Conservation (phyloP, 2,888 invertebrate species). For the Drosophila colorata region DNA sequence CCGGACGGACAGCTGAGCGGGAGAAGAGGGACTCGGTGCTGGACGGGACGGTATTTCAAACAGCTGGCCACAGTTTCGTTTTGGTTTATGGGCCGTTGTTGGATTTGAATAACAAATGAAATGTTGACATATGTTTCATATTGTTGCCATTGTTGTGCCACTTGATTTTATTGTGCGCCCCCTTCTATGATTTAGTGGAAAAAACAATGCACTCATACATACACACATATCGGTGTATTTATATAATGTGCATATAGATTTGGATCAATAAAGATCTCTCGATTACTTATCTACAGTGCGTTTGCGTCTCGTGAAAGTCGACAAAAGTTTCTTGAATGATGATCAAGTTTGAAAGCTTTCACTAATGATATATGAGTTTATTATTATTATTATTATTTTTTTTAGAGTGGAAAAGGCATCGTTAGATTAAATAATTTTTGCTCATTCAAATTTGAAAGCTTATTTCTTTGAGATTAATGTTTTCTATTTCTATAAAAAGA, state of each 20-base stretch:
- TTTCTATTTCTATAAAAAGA: slow-evolving; percentile 13
- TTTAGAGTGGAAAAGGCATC: neutral
- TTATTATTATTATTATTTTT: too few relatives aligned
- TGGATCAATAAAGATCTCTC: slow-evolving; percentile 42
- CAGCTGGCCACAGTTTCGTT: slow-evolving; percentile 55
- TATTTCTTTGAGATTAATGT: neutral
- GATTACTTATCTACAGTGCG: slow-evolving; percentile 7
- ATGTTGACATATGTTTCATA: slow-evolving; percentile 82
- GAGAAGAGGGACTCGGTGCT: neutral
- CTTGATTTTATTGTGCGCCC: slow-evolving; percentile 30
- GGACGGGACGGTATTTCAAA: slow-evolving; percentile 21
- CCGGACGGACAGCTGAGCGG: neutral
- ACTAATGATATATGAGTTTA: slow-evolving; percentile 43
- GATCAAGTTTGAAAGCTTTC: slow-evolving; percentile 41
- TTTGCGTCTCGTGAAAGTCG: slow-evolving; percentile 50
- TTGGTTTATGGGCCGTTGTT: slow-evolving; percentile 61
- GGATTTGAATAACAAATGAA: slow-evolving; percentile 82
- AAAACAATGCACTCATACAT: neutral
- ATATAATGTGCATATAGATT: slow-evolving; percentile 19
- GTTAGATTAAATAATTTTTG: neutral
- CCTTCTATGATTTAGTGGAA: neutral
- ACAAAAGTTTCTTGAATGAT: slow-evolving; percentile 16
- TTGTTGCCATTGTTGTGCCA: slow-evolving; percentile 66
- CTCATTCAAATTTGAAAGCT: slow-evolving; percentile 19
- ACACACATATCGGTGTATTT: neutral